These are phyloP conservation scores for Colinus virginianus DNA, from an alignment of 2,113 vertebrate genomes.

Conservation along the genomic window DNA sequence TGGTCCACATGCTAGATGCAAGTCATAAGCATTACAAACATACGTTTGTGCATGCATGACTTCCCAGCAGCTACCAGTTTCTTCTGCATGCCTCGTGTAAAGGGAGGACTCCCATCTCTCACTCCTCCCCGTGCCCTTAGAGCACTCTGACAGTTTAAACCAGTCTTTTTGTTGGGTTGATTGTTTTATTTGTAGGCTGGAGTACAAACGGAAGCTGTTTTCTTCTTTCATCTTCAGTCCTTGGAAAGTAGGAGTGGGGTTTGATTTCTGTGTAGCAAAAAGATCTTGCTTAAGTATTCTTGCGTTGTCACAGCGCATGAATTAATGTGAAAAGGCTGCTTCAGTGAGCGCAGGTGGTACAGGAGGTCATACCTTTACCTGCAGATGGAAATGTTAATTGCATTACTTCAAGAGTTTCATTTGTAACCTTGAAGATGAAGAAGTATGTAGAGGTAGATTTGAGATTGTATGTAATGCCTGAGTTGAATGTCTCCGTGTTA, in stretches of 20 bases:
- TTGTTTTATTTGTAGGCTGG: not conserved
- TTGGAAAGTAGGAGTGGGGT: not conserved
- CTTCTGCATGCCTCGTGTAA: fast-evolving
- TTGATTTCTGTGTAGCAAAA: not conserved
- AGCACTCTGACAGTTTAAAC: not conserved
- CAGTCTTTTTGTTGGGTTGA: not conserved
- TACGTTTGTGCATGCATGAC: fast-evolving
- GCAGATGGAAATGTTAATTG: not conserved
- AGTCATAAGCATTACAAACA: not conserved
- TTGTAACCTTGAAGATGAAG: not conserved
- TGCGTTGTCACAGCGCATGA: not conserved
- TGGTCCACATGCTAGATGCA: not conserved
- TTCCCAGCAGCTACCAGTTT: not conserved
- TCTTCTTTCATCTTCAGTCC: not conserved
- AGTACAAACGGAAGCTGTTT: not conserved
- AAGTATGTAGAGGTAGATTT: not conserved
- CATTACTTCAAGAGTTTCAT: not conserved
- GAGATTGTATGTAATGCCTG: not conserved
- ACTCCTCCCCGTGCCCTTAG: fast-evolving
- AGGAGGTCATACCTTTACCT: not conserved
- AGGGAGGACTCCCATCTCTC: not conserved
- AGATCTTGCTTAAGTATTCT: not conserved
- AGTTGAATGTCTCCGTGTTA: not conserved
- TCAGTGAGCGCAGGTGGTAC: not conserved
- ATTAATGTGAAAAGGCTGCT: not conserved